Evolutionary conservation across 2,888 invertebrate species (phyloP).

Genomic region (Pardosa pseudoannulata): DNA sequence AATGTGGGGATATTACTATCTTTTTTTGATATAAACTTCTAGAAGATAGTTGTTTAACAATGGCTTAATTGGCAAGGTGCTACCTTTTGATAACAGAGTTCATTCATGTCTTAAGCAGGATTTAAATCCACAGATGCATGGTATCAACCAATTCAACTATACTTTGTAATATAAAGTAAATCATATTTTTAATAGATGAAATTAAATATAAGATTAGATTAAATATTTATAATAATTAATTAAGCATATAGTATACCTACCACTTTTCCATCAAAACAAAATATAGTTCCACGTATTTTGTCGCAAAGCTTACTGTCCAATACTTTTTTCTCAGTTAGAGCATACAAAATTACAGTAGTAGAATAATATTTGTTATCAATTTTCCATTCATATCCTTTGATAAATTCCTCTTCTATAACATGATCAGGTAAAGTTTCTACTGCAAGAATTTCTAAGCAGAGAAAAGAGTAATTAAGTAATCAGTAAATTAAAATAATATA

Average conservation of each 20-base stretch:
- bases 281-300: constrained; percentile 82
- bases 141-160: too few relatives aligned
- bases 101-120: too few relatives aligned
- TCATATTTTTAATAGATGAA: too few relatives aligned
- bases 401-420: not conserved
- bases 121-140: too few relatives aligned
- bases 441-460: constrained; percentile 38
- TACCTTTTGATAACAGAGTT: too few relatives aligned
- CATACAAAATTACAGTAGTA: constrained; percentile 82
- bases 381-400: constrained; percentile 79
- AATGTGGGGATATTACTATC: too few relatives aligned
- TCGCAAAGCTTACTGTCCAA: constrained; percentile 77
- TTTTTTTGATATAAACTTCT: too few relatives aligned
- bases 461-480: not conserved
- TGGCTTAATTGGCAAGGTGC: too few relatives aligned
- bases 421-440: constrained; percentile 17
- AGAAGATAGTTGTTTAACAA: too few relatives aligned
- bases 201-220: too few relatives aligned
- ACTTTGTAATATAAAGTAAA: too few relatives aligned
- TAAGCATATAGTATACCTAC: constrained; percentile 75
- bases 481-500: not conserved
- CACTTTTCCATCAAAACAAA: constrained; percentile 82
- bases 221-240: not conserved
- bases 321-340: constrained; percentile 79
- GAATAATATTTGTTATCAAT: constrained; percentile 86